Conservation (phyloP, 2,113 vertebrate species). For the Erpornis zantholeuca region DNA sequence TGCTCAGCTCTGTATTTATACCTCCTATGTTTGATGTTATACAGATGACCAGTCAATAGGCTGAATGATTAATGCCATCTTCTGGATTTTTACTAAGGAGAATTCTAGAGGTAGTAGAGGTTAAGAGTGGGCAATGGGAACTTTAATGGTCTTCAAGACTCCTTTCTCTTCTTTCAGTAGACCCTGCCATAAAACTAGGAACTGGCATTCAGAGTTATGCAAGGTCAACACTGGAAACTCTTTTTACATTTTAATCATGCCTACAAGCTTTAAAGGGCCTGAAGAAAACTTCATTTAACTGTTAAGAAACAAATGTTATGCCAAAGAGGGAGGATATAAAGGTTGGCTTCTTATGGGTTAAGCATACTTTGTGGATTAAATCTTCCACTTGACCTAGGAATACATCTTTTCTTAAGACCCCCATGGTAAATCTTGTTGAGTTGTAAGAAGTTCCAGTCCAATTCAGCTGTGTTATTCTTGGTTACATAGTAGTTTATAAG, state of each 20-base stretch:
- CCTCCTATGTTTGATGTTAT: not conserved
- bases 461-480: not conserved
- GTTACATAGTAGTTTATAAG: not conserved
- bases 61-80: not conserved
- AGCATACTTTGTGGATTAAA: not conserved
- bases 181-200: not conserved
- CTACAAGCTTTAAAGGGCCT: not conserved
- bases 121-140: not conserved
- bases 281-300: not conserved
- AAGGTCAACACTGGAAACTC: not conserved
- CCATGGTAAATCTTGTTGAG: accelerated
- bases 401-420: not conserved
- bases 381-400: not conserved
- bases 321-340: not conserved
- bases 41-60: not conserved
- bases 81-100: not conserved
- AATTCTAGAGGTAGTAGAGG: not conserved
- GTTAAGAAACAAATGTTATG: too few relatives aligned
- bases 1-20: not conserved
- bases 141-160: not conserved
- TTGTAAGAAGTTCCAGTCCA: not conserved
- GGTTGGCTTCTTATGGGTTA: not conserved
- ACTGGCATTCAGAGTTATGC: not conserved
- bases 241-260: not conserved
- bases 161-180: not conserved